phyloP scores from a whole-genome alignment of 1,140 invertebrate genomes.

The Radopholus similis region DNA sequence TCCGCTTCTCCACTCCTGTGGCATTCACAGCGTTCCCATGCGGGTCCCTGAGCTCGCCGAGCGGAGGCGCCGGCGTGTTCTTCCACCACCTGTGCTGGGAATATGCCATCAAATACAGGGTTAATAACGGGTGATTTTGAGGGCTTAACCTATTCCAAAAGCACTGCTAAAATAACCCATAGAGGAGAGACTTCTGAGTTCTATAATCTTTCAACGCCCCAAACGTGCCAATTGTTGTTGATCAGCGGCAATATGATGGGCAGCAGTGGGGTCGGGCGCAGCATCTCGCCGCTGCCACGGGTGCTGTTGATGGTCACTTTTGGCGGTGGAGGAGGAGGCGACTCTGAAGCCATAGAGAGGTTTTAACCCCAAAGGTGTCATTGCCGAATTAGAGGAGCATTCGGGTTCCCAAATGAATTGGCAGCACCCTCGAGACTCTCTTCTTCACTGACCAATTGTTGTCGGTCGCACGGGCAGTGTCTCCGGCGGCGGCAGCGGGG shows the following conservation, averaged over 20 bases:
- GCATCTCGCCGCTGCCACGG: not conserved
- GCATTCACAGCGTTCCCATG: no score
- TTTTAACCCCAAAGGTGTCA: not conserved
- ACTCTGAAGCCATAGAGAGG: not conserved
- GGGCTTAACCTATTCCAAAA: no score
- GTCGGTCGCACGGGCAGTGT: slow-evolving; percentile 1
- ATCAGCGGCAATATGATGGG: slow-evolving; percentile 16
- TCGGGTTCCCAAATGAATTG: no score
- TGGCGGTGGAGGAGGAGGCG: not conserved
- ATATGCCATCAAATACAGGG: no score
- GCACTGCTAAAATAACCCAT: no score
- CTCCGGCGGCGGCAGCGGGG: not conserved
- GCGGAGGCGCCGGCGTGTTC: slow-evolving; percentile 15
- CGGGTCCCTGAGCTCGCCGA: no score
- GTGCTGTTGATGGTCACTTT: not conserved
- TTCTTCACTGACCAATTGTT: not conserved
- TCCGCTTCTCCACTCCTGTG: not conserved
- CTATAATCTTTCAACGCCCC: no score
- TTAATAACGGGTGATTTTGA: no score
- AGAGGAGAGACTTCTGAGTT: no score
- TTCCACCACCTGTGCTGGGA: no score
- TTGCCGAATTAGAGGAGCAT: not conserved
- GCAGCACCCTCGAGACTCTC: no score
- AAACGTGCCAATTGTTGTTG: slow-evolving; percentile 18
- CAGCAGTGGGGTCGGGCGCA: not conserved